Percentiles rank a stretch among this genome's conserved stretches.
Evolutionary conservation across 1,140 invertebrate species (phyloP).

Genomic region (Ptiloglossa arizonensis): DNA sequence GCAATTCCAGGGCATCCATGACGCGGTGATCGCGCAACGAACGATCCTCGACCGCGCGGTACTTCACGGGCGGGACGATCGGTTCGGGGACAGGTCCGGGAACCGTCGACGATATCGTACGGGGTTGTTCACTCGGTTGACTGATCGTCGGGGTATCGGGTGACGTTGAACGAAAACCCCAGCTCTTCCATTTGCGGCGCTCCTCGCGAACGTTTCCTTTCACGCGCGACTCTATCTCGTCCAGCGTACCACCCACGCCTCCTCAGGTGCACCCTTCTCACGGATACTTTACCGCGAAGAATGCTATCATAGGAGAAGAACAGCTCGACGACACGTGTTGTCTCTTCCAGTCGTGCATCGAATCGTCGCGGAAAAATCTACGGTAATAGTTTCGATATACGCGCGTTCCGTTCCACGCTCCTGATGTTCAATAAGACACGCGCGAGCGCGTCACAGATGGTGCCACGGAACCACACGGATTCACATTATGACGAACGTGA

Average conservation of each 20-base stretch:
- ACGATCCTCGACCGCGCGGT: not conserved
- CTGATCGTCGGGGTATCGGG: slow-evolving; percentile 8
- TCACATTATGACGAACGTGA: too few relatives aligned
- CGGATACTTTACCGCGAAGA: not conserved
- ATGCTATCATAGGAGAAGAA: slow-evolving; percentile 10
- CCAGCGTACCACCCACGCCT: not conserved
- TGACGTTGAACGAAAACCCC: slow-evolving; percentile 15
- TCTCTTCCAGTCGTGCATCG: slow-evolving; percentile 27
- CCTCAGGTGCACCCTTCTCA: not conserved
- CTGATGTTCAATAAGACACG: not conserved
- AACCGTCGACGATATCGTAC: too few relatives aligned
- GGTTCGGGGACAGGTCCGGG: slow-evolving; percentile 8
- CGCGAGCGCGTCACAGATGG: too few relatives aligned
- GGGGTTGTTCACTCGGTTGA: not conserved
- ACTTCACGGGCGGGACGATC: too few relatives aligned
- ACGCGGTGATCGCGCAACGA: not conserved
- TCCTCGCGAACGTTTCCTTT: not conserved
- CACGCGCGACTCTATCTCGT: slow-evolving; percentile 13
- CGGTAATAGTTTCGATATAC: not conserved
- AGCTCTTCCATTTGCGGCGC: slow-evolving; percentile 31
- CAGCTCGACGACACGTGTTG: slow-evolving; percentile 13
- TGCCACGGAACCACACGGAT: too few relatives aligned
- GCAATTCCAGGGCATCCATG: slow-evolving; percentile 78
- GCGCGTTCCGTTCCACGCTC: too few relatives aligned
- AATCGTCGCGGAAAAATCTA: slow-evolving; percentile 55